Base-by-base conservation (phyloP, 2,888 invertebrate species). In the Trachelus troglodyta region DNA sequence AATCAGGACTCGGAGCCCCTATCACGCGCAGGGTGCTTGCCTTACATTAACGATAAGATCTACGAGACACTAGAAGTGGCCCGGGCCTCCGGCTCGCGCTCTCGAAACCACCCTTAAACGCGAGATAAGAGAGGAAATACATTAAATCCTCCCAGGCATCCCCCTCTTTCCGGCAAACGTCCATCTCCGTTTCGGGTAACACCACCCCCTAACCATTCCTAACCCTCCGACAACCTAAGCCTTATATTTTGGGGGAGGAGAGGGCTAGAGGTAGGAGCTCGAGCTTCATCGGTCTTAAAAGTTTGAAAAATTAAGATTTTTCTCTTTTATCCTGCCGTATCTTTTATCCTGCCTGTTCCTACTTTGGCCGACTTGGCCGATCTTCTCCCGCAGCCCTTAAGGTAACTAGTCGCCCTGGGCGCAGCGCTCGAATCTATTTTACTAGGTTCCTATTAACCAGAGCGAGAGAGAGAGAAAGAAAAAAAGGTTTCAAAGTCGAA, bases 31-130 rank as follows among this genome's bases (percentile, higher is more conserved):
- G 34, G 74, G 35, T 37, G 56, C 56, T 74, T 74, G 74, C 74
- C 37, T 74, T 74, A 74, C 83, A 85, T 87, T 86, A 86, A 79
- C 81, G 87, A 88, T 88, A 87, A 85, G 82, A 88, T 87, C 87
- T 84, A 85, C 84, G 84, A 87, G 84, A 83, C 82, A 80, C 79
- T 82, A 81, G 83, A 85, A 84, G 84, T 84, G 81, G 82, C 85
- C 85, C 85, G 82, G 83, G 84, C 81, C 56, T 56, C 83, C 83
- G 85, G 84, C 83, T 80, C 83, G 80, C 82, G 79, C 80, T 83
- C 81, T 82, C 83, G 79, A 83, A 86, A 84, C 83, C 85, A 80
- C 84, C 83, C 87, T 87, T 83, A 82, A 85, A 86, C 81, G 81
- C 81, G 35, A 85, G 86, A 86, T 86, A 86, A 85, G 84, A 83